Evolutionary conservation across 2,888 invertebrate genomes (phyloP).

Genomic region (Leptinotarsa peninsularis): DNA sequence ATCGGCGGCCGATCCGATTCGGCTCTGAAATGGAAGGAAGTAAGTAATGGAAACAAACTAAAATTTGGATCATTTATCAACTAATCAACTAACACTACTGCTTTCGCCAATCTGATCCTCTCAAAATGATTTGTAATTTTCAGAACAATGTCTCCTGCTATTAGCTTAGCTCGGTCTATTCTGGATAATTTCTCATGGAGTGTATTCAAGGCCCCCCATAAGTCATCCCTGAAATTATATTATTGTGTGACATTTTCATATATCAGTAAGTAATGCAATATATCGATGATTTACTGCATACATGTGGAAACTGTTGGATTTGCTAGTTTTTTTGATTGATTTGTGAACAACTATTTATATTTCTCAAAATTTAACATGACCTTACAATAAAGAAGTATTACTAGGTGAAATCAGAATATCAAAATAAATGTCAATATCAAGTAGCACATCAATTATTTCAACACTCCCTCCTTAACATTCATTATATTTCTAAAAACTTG

Average conservation of each 20-base stretch:
- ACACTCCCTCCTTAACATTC: not conserved
- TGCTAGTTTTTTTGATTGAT: too few species aligned
- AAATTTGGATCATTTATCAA: conserved; percentile 48
- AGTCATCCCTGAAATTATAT: conserved; percentile 74
- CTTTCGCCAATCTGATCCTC: conserved; percentile 82
- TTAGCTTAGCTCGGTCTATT: conserved; percentile 84
- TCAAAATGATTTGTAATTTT: conserved; percentile 88
- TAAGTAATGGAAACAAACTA: not conserved
- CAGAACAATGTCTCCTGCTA: conserved; percentile 85
- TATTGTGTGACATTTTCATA: not conserved
- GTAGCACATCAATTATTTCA: too few species aligned
- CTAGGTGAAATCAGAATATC: too few species aligned
- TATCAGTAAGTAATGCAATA: not conserved
- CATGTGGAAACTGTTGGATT: too few species aligned
- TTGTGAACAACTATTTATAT: too few species aligned
- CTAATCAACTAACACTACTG: conserved; percentile 78
- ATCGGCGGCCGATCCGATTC: conserved; percentile 75
- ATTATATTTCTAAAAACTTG: not conserved
- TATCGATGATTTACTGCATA: not conserved
- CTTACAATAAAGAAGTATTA: too few species aligned
- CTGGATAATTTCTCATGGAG: conserved; percentile 79
- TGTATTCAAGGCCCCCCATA: conserved; percentile 84
- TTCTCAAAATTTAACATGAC: too few species aligned
- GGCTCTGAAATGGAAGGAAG: conserved; percentile 65
- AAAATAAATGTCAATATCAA: too few species aligned